Evolutionary conservation across 1,140 invertebrate species (phyloP), one percentile per base, ranked within the genome.

Genomic region (Mamestra configurata): DNA sequence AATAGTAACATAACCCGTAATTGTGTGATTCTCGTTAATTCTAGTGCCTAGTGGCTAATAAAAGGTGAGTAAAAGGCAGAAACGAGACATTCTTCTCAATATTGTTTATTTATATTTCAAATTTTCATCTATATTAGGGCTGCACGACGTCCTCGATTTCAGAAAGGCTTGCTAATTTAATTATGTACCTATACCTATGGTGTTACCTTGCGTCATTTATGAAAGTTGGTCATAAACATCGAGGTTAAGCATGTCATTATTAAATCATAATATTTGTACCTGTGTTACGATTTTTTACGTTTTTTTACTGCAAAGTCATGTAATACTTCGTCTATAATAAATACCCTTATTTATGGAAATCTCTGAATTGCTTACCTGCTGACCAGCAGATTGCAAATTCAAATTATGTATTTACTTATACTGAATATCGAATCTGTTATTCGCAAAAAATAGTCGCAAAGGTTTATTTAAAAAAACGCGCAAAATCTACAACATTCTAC

Each of bases 101-200:
- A 27, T 64, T 76, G 73, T 76, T 76, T 76, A 76, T 76, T 76
- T 76, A 76, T 76, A 49, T 57, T 43, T 49, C 0, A 68, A 46
- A 43, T 46, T 27, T 59, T 75, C 72, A 10, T 22, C 0, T 27
- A 0, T 61, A 49, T 31, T 49, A 6, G 10, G 10, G 11, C 27
- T 13, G 40, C 40, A 76, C 31, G 24, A 18, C 40, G 18, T 22
- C 55, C 20, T 24, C 64, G n/a, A 76, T 46, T 27, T 24, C 18
- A 31, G 11, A 6, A 37, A 35, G 55, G 24, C 6, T 40, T 76
- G 73, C 55, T 76, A 76, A 76, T 43, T 49, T 18, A 61, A 61
- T 76, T 61, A 75, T n/a, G 6, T 20, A 64, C n/a, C 13, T 64
- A 37, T 22, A 40, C 35, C 18, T 20, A 20, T 7, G 8, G 35